phyloP scores from a whole-genome alignment of 2,888 invertebrate species.

The Venustoraphidia nigricollis region DNA sequence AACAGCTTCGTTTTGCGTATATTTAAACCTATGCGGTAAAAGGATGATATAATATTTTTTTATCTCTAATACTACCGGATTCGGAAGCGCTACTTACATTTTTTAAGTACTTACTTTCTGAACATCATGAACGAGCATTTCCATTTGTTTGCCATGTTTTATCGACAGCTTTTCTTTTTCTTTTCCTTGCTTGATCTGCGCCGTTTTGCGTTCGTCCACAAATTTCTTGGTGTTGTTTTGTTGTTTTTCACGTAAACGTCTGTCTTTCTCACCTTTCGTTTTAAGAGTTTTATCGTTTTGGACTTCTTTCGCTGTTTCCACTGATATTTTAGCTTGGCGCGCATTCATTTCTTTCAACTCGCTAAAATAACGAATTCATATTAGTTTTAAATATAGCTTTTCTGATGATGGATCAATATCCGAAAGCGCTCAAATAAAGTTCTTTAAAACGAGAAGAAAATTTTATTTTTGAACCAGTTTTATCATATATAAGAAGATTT shows the following conservation, averaged over 20 bases:
- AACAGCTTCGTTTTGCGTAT: no score
- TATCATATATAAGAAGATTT: no score
- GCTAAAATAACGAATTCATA: conserved; percentile 27
- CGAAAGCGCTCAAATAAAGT: no score
- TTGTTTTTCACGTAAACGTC: conserved; percentile 84
- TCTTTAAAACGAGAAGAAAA: no score
- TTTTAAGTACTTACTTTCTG: conserved; percentile 48
- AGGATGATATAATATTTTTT: background rate
- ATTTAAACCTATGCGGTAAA: no score
- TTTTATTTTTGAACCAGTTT: no score
- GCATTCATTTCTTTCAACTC: conserved; percentile 93
- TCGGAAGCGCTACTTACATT: background rate
- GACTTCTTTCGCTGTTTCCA: conserved; percentile 93
- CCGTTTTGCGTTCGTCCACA: conserved; percentile 83
- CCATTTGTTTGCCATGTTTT: conserved; percentile 82
- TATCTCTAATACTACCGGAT: no score
- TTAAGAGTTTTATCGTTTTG: conserved; percentile 85
- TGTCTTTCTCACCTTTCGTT: conserved; percentile 93
- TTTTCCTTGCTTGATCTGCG: conserved; percentile 76
- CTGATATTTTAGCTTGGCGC: conserved; percentile 88
- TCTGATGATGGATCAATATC: no score
- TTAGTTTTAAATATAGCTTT: no score
- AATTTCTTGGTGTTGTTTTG: conserved; percentile 97
- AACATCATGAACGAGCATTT: conserved; percentile 75
- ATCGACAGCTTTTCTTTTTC: conserved; percentile 86